Evolutionary conservation across 2,797 vertebrate species (phyloP), one percentile per base, ranked within the genome.

Genomic region (Epinephelus malabaricus): DNA sequence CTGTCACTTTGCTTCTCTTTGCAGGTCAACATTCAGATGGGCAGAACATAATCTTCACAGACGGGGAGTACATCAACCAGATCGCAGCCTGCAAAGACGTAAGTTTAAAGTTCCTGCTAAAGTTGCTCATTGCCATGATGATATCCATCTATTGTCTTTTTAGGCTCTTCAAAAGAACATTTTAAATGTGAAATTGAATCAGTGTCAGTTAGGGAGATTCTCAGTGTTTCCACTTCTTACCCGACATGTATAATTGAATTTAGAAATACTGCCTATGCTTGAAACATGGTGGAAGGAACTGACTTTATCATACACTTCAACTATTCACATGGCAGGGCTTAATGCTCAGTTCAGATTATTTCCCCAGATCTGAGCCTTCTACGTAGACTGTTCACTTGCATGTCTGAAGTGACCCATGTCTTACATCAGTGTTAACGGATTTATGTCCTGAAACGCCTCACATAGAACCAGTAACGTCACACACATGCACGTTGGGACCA

Each of bases 1-100:
- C 43, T 53, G 0, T 58, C 1, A 6, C 30, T 34, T 58, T 66
- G 17, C 40, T 74, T 69, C 2, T 82, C 47, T 78, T 80, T 79
- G 45, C 84, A 99, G 98, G 98, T 95, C 97, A 97, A 91, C 97
- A 98, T 84, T 94, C 96, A 78, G 98, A 99, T 73, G 97, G 97
- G 54, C 98, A 99, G 92, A 99, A 98, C 92, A 99, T 99, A 73
- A 94, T 99, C 86, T 99, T 99, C 86, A 99, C 98, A 66, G 98
- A 99, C 81, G 98, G 98, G 90, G 98, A 99, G 84, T 98, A 97
- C 90, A 97, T 99, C 93, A 99, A 99, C 93, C 98, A 99, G 93
- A 99, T 99, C 67, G 98, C 98, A 89, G 98, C 98, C 86, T 99
- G 97, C 91, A 99, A 97, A 97, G 98, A 99, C 88, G 98, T 98